phyloP scores from a whole-genome alignment of 2,888 invertebrate genomes.

The Seladonia tumulorum region DNA sequence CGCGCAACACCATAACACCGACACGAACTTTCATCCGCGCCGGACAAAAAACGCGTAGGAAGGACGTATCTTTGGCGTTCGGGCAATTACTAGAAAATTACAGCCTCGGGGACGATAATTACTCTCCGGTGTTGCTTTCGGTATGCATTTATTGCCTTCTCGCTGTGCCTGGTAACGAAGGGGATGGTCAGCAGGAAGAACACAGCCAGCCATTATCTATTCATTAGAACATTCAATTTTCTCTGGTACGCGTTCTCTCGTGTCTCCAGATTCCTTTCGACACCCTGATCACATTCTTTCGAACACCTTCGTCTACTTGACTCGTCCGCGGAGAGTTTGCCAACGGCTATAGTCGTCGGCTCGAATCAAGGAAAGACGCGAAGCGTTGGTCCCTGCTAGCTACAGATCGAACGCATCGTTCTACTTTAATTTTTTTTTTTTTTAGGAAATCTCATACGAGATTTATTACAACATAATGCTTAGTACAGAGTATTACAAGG shows the following conservation, averaged over 20 bases:
- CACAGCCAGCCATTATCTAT: constrained; percentile 3
- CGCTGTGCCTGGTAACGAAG: neutral
- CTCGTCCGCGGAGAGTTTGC: too few species aligned
- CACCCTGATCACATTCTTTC: neutral
- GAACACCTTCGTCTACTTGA: too few species aligned
- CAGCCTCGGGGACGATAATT: constrained; percentile 4
- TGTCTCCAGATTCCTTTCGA: neutral
- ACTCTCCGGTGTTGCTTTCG: neutral
- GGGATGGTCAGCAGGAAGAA: neutral
- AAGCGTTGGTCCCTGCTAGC: too few species aligned
- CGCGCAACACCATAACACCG: neutral
- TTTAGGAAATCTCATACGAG: too few species aligned
- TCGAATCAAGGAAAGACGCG: too few species aligned
- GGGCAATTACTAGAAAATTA: constrained; percentile 34
- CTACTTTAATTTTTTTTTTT: too few species aligned
- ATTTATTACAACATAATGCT: too few species aligned
- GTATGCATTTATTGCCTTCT: neutral
- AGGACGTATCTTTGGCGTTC: constrained; percentile 26
- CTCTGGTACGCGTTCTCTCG: neutral
- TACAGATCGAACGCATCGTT: too few species aligned
- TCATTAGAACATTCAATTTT: neutral
- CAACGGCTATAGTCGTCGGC: too few species aligned
- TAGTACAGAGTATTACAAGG: too few species aligned
- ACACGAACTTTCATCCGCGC: constrained; percentile 49
- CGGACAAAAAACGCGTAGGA: constrained; percentile 49